phyloP scores from a whole-genome alignment of 2,113 vertebrate genomes.

The Dasyornis broadbenti region DNA sequence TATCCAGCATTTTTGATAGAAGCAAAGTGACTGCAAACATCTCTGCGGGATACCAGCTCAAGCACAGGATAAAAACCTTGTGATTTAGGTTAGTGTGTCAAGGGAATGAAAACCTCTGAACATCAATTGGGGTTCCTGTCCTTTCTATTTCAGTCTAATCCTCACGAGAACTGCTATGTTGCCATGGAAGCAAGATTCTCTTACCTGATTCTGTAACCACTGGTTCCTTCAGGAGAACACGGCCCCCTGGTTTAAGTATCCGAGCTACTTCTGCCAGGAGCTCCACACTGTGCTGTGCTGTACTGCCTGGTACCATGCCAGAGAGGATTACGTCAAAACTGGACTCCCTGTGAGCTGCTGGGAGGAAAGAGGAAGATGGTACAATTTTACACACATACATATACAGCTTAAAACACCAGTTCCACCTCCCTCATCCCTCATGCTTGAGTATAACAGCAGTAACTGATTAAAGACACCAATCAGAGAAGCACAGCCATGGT shows the following conservation, averaged over 20 bases:
- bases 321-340: constrained; percentile 84
- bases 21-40: not conserved
- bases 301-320: constrained; percentile 75
- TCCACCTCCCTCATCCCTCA: not conserved
- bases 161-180: not conserved
- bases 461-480: not conserved
- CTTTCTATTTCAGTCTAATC: not conserved
- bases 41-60: not conserved
- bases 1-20: not conserved
- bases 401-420: not conserved
- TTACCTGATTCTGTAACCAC: constrained; percentile 74
- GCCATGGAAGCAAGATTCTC: not conserved
- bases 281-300: constrained; percentile 75
- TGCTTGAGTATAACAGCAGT: not conserved
- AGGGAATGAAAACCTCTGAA: not conserved
- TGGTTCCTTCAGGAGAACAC: constrained; percentile 81
- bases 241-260: constrained; percentile 86
- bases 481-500: fast-evolving
- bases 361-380: not conserved
- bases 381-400: not conserved
- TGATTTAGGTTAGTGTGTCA: not conserved
- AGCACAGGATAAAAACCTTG: not conserved
- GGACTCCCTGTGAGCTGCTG: constrained; percentile 84
- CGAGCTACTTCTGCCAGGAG: constrained; percentile 84
- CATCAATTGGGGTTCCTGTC: fast-evolving